Percentiles rank a stretch among this genome's conserved stretches.
Evolutionary conservation across 2,888 invertebrate genomes (phyloP).

Genomic region (Diloba caeruleocephala): DNA sequence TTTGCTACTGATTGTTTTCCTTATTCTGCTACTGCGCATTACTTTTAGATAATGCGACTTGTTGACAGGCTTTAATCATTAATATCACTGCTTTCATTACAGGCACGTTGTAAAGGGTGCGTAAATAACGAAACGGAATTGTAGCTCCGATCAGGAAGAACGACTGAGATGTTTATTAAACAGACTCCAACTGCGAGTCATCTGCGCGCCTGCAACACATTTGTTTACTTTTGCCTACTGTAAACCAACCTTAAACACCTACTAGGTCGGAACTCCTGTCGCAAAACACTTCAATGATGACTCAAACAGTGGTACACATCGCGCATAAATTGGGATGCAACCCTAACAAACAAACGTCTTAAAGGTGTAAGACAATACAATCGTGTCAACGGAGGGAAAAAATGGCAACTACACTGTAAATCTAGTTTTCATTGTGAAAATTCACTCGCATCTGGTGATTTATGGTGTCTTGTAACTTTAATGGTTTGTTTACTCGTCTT

Average conservation of each 20-base stretch:
- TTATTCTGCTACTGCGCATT: conserved; percentile 61
- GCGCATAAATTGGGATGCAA: not conserved
- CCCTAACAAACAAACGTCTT: conserved; percentile 14
- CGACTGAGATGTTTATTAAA: conserved; percentile 76
- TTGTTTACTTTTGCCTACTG: conserved; percentile 64
- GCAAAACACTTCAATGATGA: conserved; percentile 9
- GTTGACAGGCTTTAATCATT: conserved; percentile 63
- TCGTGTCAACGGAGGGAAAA: conserved; percentile 8
- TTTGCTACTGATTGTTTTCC: conserved; percentile 41
- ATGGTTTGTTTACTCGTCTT: conserved; percentile 56
- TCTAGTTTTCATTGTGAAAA: conserved; percentile 54
- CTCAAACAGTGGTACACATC: conserved; percentile 1
- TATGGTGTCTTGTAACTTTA: conserved; percentile 53
- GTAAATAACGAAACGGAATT: conserved; percentile 55
- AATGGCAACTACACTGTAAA: conserved; percentile 22
- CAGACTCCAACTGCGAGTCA: conserved; percentile 72
- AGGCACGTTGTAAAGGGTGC: conserved; percentile 57
- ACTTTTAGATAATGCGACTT: conserved; percentile 56
- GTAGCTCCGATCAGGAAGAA: conserved; percentile 57
- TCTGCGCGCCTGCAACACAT: conserved; percentile 67
- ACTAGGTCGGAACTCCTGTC: conserved; percentile 23
- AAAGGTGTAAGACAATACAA: not conserved
- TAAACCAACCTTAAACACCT: conserved; percentile 50
- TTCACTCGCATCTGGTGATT: conserved; percentile 42
- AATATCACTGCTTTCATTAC: conserved; percentile 63